Conservation (phyloP, 2,113 vertebrate species). For the Cheirogaleus medius region DNA sequence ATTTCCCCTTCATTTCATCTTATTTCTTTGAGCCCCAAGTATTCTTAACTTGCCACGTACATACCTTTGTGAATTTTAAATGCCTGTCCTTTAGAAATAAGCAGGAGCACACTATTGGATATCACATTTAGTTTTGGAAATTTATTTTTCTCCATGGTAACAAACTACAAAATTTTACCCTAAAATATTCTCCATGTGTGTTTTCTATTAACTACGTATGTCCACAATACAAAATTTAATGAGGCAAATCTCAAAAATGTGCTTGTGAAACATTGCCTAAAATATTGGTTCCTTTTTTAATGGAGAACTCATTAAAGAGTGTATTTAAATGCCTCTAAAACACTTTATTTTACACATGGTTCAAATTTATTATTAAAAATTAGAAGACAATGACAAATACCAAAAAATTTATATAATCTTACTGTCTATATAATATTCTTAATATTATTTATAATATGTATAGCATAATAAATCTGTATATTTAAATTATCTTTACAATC, state of each 20-base stretch:
- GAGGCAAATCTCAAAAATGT: conserved; percentile 40
- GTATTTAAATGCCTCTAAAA: neutral
- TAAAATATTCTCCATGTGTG: conserved; percentile 29
- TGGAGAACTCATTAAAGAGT: neutral
- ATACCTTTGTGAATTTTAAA: neutral
- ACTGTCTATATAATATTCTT: neutral
- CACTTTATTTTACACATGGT: neutral
- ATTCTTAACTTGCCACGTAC: neutral
- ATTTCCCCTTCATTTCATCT: neutral
- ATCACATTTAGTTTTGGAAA: conserved; percentile 55
- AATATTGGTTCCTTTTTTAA: neutral
- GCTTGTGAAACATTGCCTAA: neutral
- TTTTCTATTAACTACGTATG: conserved; percentile 56
- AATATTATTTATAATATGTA: neutral
- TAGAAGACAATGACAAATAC: neutral
- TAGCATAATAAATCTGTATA: neutral
- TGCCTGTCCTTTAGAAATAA: neutral
- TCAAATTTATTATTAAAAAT: conserved; percentile 35
- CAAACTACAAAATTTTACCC: conserved; percentile 8
- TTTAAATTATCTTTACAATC: neutral
- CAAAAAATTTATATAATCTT: neutral
- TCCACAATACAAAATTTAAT: conserved; percentile 52
- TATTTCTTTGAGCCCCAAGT: neutral
- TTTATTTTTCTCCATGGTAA: conserved; percentile 62
- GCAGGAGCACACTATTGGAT: neutral